Conservation (phyloP, 92 coral and sea anemone species). For the Paramuricea clavata region DNA sequence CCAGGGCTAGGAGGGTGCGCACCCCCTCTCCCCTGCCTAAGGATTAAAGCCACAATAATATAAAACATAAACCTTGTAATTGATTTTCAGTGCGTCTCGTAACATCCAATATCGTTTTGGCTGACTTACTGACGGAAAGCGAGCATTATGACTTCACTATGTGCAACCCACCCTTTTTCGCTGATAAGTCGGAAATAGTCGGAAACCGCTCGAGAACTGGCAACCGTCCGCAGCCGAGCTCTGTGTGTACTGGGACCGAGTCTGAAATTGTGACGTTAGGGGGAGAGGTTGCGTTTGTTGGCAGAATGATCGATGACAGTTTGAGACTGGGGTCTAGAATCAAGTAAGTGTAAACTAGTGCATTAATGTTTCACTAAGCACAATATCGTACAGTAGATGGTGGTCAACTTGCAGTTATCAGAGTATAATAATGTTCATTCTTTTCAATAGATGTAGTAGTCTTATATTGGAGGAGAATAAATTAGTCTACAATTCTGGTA, state of each 20-base stretch:
- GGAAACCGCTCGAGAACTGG: conserved; percentile 83
- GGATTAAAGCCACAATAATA: too few species aligned
- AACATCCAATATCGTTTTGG: conserved; percentile 67
- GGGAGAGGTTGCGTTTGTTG: conserved; percentile 97
- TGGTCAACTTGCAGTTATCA: too few species aligned
- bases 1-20: too few species aligned
- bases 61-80: too few species aligned
- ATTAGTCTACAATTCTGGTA: too few species aligned
- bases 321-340: conserved; percentile 73
- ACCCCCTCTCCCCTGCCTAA: too few species aligned
- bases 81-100: conserved; percentile 82
- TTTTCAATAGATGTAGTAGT: too few species aligned
- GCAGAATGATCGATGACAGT: conserved; percentile 88
- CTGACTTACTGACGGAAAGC: conserved; percentile 58
- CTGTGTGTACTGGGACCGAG: conserved; percentile 90
- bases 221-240: conserved; percentile 86
- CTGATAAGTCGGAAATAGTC: conserved; percentile 82
- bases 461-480: too few species aligned
- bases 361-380: neutral
- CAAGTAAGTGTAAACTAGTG: conserved; percentile 61
- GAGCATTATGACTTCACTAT: conserved; percentile 82
- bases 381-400: neutral
- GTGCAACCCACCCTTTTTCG: conserved; percentile 99
- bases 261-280: conserved; percentile 93
- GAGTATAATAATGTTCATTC: too few species aligned